Conservation (phyloP, 2,888 invertebrate species). For the Cotesia congregata region DNA sequence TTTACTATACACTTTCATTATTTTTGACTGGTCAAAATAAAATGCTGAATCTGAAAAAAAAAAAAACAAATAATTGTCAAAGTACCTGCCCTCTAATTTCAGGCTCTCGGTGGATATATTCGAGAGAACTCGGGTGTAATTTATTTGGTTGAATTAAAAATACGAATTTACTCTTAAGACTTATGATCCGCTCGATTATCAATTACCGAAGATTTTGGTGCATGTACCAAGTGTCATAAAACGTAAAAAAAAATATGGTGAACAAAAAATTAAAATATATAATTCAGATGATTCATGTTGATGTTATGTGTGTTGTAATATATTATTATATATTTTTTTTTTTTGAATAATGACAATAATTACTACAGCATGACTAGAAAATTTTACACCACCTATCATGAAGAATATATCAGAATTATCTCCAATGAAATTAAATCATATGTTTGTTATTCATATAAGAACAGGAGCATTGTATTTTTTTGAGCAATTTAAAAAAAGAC, state of each 20-base stretch:
- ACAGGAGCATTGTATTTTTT: too few relatives aligned
- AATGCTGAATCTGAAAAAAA: background rate
- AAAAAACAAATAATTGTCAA: conserved; percentile 1
- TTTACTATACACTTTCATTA: background rate
- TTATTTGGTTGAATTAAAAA: conserved; percentile 32
- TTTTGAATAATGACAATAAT: too few relatives aligned
- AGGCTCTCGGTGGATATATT: background rate
- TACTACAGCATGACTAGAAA: too few relatives aligned
- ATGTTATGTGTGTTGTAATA: conserved; percentile 10
- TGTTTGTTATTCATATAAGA: too few relatives aligned
- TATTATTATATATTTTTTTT: background rate
- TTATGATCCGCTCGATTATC: conserved; percentile 30
- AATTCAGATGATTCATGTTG: conserved; percentile 13
- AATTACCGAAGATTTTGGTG: conserved; percentile 18
- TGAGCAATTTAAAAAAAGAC: too few relatives aligned
- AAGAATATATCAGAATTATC: too few relatives aligned
- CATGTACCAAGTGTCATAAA: background rate
- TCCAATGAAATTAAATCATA: too few relatives aligned
- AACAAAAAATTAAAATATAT: conserved; percentile 17
- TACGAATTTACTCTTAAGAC: conserved; percentile 8
- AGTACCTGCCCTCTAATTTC: conserved; percentile 12
- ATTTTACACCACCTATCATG: too few relatives aligned
- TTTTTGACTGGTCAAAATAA: background rate
- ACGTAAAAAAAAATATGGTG: background rate
- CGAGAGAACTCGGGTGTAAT: conserved; percentile 8